Evolutionary conservation across 2,113 vertebrate genomes (phyloP).

Genomic region (Myiozetetes cayanensis): DNA sequence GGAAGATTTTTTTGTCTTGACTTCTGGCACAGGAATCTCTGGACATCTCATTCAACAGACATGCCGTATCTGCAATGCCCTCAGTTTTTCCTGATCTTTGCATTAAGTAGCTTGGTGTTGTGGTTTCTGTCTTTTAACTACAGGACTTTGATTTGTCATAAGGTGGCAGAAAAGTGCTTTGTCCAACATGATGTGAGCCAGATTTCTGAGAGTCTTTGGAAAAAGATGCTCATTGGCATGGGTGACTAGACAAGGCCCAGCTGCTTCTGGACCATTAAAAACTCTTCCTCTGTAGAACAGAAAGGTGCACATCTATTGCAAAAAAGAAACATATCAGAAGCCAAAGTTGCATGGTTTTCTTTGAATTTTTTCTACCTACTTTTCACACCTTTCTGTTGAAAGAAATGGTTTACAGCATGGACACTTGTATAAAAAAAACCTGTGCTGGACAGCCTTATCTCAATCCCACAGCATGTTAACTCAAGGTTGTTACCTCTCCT

Average conservation of each 20-base stretch:
- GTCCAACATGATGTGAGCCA: neutral
- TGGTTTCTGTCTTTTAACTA: neutral
- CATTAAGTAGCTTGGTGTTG: fast-evolving
- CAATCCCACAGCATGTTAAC: neutral
- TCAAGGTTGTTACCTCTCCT: neutral
- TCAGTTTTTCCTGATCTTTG: neutral
- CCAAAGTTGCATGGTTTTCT: neutral
- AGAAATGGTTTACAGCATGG: neutral
- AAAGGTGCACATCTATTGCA: neutral
- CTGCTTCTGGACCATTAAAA: neutral
- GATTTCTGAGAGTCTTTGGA: neutral
- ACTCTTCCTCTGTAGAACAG: neutral
- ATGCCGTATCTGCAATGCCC: neutral
- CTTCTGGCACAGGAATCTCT: neutral
- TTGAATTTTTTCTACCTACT: neutral
- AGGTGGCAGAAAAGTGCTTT: neutral
- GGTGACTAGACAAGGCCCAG: neutral
- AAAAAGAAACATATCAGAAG: neutral
- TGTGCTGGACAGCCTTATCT: neutral
- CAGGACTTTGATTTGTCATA: neutral
- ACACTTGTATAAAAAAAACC: neutral
- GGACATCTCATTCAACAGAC: neutral
- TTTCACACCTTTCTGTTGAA: neutral
- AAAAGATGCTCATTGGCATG: neutral
- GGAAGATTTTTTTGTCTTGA: neutral